A percentile compares a stretch with the other conserved stretches of the same genome.
phyloP scores from a whole-genome alignment of 2,797 vertebrate species.

The Semaprochilodus insignis region DNA sequence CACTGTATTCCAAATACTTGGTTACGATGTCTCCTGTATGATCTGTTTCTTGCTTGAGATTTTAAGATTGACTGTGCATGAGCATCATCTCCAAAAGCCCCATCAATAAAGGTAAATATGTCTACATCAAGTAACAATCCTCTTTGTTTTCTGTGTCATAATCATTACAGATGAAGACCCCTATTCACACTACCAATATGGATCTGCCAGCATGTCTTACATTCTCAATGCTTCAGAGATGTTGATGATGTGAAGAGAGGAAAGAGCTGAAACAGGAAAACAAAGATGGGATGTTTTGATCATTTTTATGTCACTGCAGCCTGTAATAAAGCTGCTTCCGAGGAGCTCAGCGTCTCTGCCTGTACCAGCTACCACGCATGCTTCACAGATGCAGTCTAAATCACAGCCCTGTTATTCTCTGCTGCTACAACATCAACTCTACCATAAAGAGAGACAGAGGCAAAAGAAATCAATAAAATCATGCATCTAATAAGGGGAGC shows the following conservation, averaged over 20 bases:
- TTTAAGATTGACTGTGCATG: conserved; percentile 57
- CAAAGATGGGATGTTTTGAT: conserved; percentile 70
- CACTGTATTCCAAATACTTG: conserved; percentile 40
- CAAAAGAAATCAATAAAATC: conserved; percentile 71
- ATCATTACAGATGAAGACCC: conserved; percentile 58
- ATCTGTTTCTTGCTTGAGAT: conserved; percentile 56
- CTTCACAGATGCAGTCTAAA: conserved; percentile 62
- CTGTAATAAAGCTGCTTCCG: conserved; percentile 60
- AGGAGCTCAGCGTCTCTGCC: conserved; percentile 58
- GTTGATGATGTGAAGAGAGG: conserved; percentile 67
- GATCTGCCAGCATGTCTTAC: conserved; percentile 66
- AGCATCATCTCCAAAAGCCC: conserved; percentile 63
- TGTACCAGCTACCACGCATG: conserved; percentile 54
- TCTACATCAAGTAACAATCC: conserved; percentile 60
- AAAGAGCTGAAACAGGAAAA: conserved; percentile 42
- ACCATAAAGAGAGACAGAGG: conserved; percentile 59
- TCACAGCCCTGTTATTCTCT: conserved; percentile 60
- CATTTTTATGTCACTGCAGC: conserved; percentile 65
- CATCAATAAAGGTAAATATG: conserved; percentile 46
- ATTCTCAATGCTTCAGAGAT: conserved; percentile 56
- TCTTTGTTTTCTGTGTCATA: conserved; percentile 70
- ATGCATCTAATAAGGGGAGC: conserved; percentile 70
- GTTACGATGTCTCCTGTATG: conserved; percentile 56
- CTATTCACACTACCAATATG: conserved; percentile 71
- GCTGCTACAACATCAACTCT: conserved; percentile 57